Base-by-base conservation (phyloP, 2,888 invertebrate species). In the Melolontha melolontha region DNA sequence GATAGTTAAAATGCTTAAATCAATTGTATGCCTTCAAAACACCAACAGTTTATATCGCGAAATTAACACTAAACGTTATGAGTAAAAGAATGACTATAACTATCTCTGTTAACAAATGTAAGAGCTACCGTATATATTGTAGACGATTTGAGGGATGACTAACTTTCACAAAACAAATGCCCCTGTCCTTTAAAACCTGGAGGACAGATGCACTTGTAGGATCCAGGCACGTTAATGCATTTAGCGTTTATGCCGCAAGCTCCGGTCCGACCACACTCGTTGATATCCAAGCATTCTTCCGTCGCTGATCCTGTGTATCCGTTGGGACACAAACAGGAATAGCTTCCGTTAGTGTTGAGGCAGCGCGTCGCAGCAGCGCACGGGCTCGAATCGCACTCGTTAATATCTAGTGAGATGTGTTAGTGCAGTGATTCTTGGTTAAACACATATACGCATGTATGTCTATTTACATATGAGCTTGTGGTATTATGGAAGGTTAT, bases 191-290 rank as follows among this genome's bases (percentile, higher is more conserved):
- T 86, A 85, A 91, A 92, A 73, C 93, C 92, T 75, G 87, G 87
- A 34, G 91, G 91, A 81, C 93, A 93, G 72, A 90, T 85, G 83
- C 93, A 93, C 80, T 90, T 90, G 86, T 88, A 92, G 66, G 91
- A 90, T 76, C 94, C 94, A n/a, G 90, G 90, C 63, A 90, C 88
- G 83, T 94, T 94, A 83, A 90, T 89, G 85, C 94, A 94, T 83
- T 90, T 90, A 73, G 93, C 91, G 83, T 92, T 91, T 76, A 87
- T 86, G 72, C 92, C 92, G 80, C 94, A 94, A 78, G 89, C 86
- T 76, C 87, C 87, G 72, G 86, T 79, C 74, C 86, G 84, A 69
- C 87, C 87, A 82, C 92, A 93, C 82, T 93, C 92, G 84, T 93
- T 91, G 80, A 91, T 85, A 83, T 93, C 92, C 79, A 88, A 80